Evolutionary conservation across 1,140 invertebrate species (phyloP).

Genomic region (Epicauta chinensis): DNA sequence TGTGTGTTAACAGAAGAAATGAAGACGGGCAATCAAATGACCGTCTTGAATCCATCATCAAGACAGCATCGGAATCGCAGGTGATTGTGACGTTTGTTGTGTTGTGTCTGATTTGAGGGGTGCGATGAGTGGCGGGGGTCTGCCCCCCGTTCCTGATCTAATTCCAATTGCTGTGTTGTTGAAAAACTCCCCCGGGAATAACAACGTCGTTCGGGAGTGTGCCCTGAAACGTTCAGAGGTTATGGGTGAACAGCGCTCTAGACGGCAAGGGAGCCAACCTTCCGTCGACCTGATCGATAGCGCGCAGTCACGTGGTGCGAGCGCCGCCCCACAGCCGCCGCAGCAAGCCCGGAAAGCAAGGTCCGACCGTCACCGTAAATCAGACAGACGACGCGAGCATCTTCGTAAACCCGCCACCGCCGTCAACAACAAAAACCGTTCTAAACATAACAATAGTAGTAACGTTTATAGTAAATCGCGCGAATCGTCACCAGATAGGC

Average conservation of each 20-base stretch:
- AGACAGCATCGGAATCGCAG: not conserved
- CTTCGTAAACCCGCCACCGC: conserved; percentile 20
- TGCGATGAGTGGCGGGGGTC: conserved; percentile 37
- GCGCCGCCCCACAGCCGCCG: conserved; percentile 36
- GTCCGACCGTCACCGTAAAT: conserved; percentile 40
- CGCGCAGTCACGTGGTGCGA: conserved; percentile 39
- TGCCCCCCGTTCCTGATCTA: conserved; percentile 41
- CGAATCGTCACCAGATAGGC: conserved; percentile 22
- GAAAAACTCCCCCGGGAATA: conserved; percentile 29
- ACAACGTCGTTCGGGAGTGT: conserved; percentile 15
- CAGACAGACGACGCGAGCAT: conserved; percentile 39
- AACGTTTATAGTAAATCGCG: not conserved
- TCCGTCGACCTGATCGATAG: conserved; percentile 39
- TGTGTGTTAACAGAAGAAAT: not conserved
- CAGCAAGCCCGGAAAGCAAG: conserved; percentile 35
- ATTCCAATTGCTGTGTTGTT: conserved; percentile 40
- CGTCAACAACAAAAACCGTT: conserved; percentile 40
- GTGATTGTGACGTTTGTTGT: conserved; percentile 3
- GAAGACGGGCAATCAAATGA: not conserved
- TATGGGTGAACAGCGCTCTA: conserved; percentile 40
- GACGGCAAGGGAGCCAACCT: conserved; percentile 33
- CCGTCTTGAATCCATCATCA: no score
- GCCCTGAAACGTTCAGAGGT: conserved; percentile 30
- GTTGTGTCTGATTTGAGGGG: conserved; percentile 14
- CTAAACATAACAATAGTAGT: conserved; percentile 34